Percentiles rank a stretch among this genome's conserved stretches.
Conservation (phyloP, 2,113 vertebrate genomes). For the Carettochelys insculpta region DNA sequence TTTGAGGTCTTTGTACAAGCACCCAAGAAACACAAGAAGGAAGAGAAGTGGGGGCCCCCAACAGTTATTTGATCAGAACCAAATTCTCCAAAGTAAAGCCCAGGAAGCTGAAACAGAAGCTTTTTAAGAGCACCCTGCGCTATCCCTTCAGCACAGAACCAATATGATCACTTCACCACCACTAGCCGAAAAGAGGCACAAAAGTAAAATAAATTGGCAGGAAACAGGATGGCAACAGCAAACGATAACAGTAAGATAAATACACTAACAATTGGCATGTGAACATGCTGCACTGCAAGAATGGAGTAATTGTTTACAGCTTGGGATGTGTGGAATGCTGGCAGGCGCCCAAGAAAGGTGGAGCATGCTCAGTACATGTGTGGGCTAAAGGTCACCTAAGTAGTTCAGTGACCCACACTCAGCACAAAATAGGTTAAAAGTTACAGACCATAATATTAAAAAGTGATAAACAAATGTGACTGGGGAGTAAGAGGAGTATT, state of each 20-base stretch:
- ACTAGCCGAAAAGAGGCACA: background rate
- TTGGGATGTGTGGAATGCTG: background rate
- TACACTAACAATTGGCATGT: background rate
- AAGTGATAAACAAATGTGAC: no score
- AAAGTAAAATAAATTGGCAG: background rate
- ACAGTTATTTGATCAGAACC: background rate
- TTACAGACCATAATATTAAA: background rate
- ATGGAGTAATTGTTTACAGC: background rate
- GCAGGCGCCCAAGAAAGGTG: background rate
- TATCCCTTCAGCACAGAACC: no score
- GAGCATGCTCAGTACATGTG: background rate
- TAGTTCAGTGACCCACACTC: background rate
- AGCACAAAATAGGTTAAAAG: no score
- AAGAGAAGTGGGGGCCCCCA: background rate
- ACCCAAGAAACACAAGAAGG: background rate
- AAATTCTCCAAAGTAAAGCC: background rate
- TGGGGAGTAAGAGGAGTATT: no score
- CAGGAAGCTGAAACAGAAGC: background rate
- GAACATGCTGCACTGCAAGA: background rate
- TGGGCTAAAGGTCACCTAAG: background rate
- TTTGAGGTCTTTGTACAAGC: background rate
- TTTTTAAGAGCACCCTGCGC: background rate
- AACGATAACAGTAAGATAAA: background rate
- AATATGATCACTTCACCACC: background rate
- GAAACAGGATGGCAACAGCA: background rate